These are phyloP conservation scores for Anseranas semipalmata DNA, from an alignment of 2,113 vertebrate species.

Conservation along the genomic window DNA sequence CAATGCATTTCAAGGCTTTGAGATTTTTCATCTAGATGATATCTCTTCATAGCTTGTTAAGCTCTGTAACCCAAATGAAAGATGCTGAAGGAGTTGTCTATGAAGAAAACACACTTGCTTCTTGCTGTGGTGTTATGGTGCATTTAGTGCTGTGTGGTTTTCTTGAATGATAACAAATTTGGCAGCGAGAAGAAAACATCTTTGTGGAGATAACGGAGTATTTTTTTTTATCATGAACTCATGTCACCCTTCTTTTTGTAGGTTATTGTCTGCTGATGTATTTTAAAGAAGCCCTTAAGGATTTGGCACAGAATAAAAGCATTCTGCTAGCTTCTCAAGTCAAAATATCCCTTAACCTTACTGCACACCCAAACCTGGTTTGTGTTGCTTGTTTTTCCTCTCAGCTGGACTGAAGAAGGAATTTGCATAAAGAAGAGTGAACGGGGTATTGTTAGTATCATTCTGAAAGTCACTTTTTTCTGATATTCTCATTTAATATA, in stretches of 20 bases:
- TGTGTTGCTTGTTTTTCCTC: neutral
- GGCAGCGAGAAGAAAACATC: neutral
- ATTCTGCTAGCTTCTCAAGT: neutral
- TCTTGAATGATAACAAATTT: neutral
- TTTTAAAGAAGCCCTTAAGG: constrained; percentile 36
- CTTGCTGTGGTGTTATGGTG: neutral
- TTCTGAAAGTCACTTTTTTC: neutral
- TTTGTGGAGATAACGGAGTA: neutral
- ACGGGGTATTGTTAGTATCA: neutral
- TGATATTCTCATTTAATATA: neutral
- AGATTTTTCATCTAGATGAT: neutral
- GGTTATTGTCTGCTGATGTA: neutral
- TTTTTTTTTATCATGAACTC: neutral
- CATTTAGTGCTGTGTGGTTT: neutral
- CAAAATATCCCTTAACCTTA: neutral
- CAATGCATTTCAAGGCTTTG: neutral
- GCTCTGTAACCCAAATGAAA: neutral
- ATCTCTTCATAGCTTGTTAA: neutral
- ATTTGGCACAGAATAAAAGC: constrained; percentile 35
- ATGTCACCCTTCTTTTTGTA: neutral
- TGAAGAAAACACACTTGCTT: neutral
- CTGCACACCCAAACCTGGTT: neutral
- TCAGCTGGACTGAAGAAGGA: neutral
- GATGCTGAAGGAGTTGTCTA: neutral
- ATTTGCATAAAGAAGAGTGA: neutral